Base-by-base conservation (phyloP, 2,888 invertebrate genomes). In the Parnassius apollo region DNA sequence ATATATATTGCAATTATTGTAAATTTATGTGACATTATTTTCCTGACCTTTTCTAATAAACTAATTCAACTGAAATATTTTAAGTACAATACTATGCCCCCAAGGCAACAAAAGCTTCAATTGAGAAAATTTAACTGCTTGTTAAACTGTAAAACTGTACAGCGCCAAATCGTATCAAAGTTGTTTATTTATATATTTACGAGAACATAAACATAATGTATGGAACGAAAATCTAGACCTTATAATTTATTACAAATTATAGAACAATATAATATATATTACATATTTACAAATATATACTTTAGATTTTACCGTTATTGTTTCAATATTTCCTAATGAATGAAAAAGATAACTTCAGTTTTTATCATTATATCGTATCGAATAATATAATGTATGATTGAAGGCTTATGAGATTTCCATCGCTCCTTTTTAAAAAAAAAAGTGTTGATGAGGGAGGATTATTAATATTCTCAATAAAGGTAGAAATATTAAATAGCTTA, bases 1-100 rank as follows among this genome's bases (percentile, higher is more conserved):
- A 88, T 86, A 88, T 76, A 74, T 86, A 85, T 83, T 85, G 82
- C 80, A 80, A 85, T 85, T 84, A 82, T 81, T 83, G 82, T 82
- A 83, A 59, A 81, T 73, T 70, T 71, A 67, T 69, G 71, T 81
- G 74, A 78, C 80, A 78, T 84, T 83, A 81, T 86, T 81, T 75
- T 68, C 73, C 57, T 69, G 64, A 67, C 62, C 69, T 42, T 50
- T 35, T 55, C 35, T 11, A 44, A 11, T 44, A 18, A 13, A 49
- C 18, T 18, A 8, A 13, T 49, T 49, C 13, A 13, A 13, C 13
- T 18, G 11, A 13, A 13, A 49, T 49, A 49, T 18, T 49, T 13
- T n/a, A 49, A 12, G 49, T 49, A 8, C 13, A 49, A 49, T 49
- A 13, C 49, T 12, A 12, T n/a, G 46, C 46, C 7, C 4, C n/a